A percentile compares a stretch with the other conserved stretches of the same genome.
These are phyloP conservation scores for Pogonognathellus flavescens DNA, from an alignment of 1,140 invertebrate species.

Conservation along the genomic window DNA sequence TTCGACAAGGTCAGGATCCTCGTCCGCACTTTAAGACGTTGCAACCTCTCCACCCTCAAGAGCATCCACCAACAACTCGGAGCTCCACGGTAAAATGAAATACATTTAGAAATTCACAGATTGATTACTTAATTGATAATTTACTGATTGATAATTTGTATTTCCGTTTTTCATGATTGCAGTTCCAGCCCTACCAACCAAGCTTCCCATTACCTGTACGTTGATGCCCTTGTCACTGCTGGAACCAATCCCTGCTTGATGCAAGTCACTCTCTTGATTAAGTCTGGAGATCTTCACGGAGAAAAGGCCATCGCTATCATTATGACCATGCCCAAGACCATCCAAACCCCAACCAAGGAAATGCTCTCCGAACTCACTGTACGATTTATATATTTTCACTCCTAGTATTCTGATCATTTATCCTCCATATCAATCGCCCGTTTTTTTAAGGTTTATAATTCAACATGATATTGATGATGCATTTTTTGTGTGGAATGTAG, in stretches of 20 bases:
- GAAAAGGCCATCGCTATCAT: slow-evolving; percentile 58
- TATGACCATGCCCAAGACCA: slow-evolving; percentile 61
- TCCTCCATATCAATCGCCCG: background rate
- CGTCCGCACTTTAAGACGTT: slow-evolving; percentile 58
- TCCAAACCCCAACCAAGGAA: slow-evolving; percentile 64
- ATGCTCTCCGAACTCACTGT: slow-evolving; percentile 63
- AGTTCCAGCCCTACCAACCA: slow-evolving; percentile 27
- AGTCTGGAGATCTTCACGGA: slow-evolving; percentile 57
- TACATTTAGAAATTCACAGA: background rate
- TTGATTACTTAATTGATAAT: background rate
- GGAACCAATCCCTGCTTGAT: slow-evolving; percentile 66
- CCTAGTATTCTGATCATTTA: background rate
- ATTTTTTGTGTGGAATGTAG: background rate
- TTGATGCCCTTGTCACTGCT: slow-evolving; percentile 54
- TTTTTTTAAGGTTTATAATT: background rate
- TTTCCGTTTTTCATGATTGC: background rate
- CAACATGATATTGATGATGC: background rate
- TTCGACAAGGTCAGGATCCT: slow-evolving; percentile 56
- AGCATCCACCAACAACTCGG: slow-evolving; percentile 23
- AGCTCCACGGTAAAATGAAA: background rate
- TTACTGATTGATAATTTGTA: background rate
- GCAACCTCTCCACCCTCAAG: slow-evolving; percentile 48
- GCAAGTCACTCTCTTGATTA: slow-evolving; percentile 60
- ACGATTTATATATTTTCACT: slow-evolving; percentile 36
- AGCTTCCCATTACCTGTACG: slow-evolving; percentile 42